These are phyloP conservation scores for Chaetoderma sp. DNA, from an alignment of 2,888 invertebrate genomes.

Conservation along the genomic window DNA sequence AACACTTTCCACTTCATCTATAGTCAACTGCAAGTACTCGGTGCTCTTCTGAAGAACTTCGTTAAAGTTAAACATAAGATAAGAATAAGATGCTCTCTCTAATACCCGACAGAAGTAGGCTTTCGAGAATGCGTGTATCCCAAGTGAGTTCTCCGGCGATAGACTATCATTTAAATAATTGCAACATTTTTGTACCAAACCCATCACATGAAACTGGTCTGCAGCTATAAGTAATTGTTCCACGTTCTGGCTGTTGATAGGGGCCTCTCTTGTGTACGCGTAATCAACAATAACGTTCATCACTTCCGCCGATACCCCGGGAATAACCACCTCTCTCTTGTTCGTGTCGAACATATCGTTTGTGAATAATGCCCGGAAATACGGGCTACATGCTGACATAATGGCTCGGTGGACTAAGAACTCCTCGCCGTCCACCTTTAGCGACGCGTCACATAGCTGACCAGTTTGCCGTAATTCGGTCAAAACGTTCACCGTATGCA, in stretches of 20 bases:
- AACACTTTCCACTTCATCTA: slow-evolving; percentile 51
- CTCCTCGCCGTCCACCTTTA: slow-evolving; percentile 83
- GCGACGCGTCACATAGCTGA: slow-evolving; percentile 87
- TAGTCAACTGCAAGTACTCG: slow-evolving; percentile 72
- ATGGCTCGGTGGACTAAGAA: slow-evolving; percentile 83
- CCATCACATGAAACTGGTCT: slow-evolving; percentile 88
- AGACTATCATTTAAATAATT: slow-evolving; percentile 80
- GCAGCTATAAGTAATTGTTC: slow-evolving; percentile 80
- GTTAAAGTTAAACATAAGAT: slow-evolving; percentile 74
- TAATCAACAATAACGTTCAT: slow-evolving; percentile 85
- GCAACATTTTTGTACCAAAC: slow-evolving; percentile 84
- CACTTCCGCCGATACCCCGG: slow-evolving; percentile 82
- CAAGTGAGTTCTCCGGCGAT: slow-evolving; percentile 83
- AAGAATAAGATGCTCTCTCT: slow-evolving; percentile 78
- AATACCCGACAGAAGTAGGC: slow-evolving; percentile 81
- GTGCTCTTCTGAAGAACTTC: slow-evolving; percentile 52
- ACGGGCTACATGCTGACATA: slow-evolving; percentile 83
- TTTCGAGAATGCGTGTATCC: slow-evolving; percentile 85
- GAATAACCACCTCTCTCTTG: slow-evolving; percentile 61
- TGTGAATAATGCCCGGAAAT: slow-evolving; percentile 89
- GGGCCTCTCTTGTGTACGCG: slow-evolving; percentile 84
- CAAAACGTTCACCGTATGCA: slow-evolving; percentile 85
- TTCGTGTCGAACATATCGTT: slow-evolving; percentile 75
- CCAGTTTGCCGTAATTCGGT: slow-evolving; percentile 85
- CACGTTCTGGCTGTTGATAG: slow-evolving; percentile 83